Percentiles rank a stretch among this genome's conserved stretches.
These are phyloP conservation scores for Pyrgus malvae DNA, from an alignment of 2,888 invertebrate genomes.

Conservation along the genomic window DNA sequence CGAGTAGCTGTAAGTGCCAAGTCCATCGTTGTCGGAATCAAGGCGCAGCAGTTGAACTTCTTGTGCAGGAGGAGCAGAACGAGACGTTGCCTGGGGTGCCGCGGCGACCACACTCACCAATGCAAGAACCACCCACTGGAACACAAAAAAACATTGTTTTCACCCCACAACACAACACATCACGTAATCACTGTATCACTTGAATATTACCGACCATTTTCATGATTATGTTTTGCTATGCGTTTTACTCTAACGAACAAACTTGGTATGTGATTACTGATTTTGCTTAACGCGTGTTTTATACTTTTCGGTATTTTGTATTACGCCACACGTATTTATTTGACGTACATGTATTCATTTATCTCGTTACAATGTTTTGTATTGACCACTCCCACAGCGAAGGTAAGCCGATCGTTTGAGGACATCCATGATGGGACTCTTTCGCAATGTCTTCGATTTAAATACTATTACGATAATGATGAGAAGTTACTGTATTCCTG, in stretches of 20 bases:
- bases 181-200: slow-evolving; percentile 26
- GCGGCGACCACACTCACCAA: slow-evolving; percentile 58
- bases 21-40: slow-evolving; percentile 63
- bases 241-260: slow-evolving; percentile 46
- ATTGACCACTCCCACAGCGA: slow-evolving; percentile 57
- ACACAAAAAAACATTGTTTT: slow-evolving; percentile 32
- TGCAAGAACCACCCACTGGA: slow-evolving; percentile 68
- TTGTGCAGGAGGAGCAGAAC: slow-evolving; percentile 36
- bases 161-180: slow-evolving; percentile 31
- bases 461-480: slow-evolving; percentile 39
- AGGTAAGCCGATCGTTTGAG: slow-evolving; percentile 57
- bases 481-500: slow-evolving; percentile 39
- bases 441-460: slow-evolving; percentile 57
- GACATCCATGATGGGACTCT: slow-evolving; percentile 54
- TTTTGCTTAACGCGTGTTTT: slow-evolving; percentile 57
- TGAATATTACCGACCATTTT: slow-evolving; percentile 56
- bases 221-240: slow-evolving; percentile 49
- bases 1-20: slow-evolving; percentile 61
- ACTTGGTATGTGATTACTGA: slow-evolving; percentile 55
- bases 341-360: slow-evolving; percentile 49
- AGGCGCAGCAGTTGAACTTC: slow-evolving; percentile 57
- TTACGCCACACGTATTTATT: slow-evolving; percentile 57
- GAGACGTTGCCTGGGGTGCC: slow-evolving; percentile 48
- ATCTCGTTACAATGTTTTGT: slow-evolving; percentile 64
- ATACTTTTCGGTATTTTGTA: slow-evolving; percentile 63